These are phyloP conservation scores for Amaurobius ferox DNA, from an alignment of 2,888 invertebrate species.

Conservation along the genomic window DNA sequence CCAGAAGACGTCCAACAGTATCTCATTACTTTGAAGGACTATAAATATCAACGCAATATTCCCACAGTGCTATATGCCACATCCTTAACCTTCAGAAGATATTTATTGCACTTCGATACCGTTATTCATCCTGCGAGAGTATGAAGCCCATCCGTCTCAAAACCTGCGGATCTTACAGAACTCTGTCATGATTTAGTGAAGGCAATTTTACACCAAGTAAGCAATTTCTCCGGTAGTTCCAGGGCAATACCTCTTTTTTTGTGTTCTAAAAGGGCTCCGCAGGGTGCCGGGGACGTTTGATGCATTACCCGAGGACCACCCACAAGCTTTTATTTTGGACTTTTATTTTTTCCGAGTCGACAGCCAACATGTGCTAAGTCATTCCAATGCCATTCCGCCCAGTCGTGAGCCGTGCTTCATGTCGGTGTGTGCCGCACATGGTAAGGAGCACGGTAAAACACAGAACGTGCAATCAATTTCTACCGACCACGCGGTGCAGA, in stretches of 20 bases:
- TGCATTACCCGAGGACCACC: conserved; percentile 69
- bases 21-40: not conserved
- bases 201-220: conserved; percentile 66
- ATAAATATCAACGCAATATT: conserved; percentile 12
- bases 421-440: conserved; percentile 38
- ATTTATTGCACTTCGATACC: conserved; percentile 6
- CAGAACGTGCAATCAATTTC: not conserved
- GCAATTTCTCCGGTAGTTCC: conserved; percentile 68
- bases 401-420: conserved; percentile 60
- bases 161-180: conserved; percentile 3
- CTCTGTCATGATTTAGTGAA: conserved; percentile 38
- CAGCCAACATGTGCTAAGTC: conserved; percentile 65
- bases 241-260: conserved; percentile 40
- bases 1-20: not conserved
- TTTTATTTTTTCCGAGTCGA: conserved; percentile 27
- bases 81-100: conserved; percentile 7
- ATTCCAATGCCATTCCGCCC: conserved; percentile 53
- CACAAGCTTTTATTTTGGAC: conserved; percentile 47
- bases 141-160: not conserved
- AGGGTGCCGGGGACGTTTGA: conserved; percentile 53
- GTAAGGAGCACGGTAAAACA: not conserved
- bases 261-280: conserved; percentile 24
- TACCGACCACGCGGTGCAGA: too few relatives aligned
- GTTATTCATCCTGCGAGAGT: not conserved
- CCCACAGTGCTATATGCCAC: conserved; percentile 4